Evolutionary conservation across 2,888 invertebrate genomes (phyloP), one percentile per base, ranked within the genome.

Genomic region (Chaetoderma sp.): DNA sequence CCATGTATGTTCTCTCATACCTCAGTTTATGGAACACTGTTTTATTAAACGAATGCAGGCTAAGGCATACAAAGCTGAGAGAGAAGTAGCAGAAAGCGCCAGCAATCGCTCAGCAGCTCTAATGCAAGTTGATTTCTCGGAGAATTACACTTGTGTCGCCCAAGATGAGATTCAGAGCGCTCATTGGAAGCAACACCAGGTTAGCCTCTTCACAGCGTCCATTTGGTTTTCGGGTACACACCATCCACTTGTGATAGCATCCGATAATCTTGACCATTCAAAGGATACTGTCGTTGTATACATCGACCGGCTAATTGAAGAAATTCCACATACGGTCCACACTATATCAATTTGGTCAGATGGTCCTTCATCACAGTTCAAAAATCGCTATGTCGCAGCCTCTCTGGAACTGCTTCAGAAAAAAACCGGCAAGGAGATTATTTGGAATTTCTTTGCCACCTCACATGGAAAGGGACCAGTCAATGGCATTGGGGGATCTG

Each of bases 141-240:
- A 67, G 27, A 67, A 67, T 28, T 60, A 25, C 23, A 54, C 60
- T 6, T 25, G 42, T 21, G 30, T 27, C 3, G 16, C 42, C 13
- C 63, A 67, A 33, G 60, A 66, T 32, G 66, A 62, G 44, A 52
- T 66, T n/a, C 66, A 66, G 23, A 39, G 45, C 18, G 66, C 66
- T 5, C 63, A 66, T 33, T 63, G 66, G 66, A 42, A 57, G 13
- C 57, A 63, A 23, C 18, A 42, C 10, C 57, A 63, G 32, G 36
- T 64, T 16, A 50, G 50, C 2, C 23, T 64, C n/a, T 64, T 28
- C 60, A 64, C 59, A 4, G 30, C 36, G 23, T 23, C 52, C 13
- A 42, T 45, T 23, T 64, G 49, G 39, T 50, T 42, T 30, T 32
- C 52, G 13, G 50, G 42, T 30, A 23, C 25, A 3, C 27, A 27